Conservation (phyloP, 2,113 vertebrate species). For the Odocoileus hemionus region DNA sequence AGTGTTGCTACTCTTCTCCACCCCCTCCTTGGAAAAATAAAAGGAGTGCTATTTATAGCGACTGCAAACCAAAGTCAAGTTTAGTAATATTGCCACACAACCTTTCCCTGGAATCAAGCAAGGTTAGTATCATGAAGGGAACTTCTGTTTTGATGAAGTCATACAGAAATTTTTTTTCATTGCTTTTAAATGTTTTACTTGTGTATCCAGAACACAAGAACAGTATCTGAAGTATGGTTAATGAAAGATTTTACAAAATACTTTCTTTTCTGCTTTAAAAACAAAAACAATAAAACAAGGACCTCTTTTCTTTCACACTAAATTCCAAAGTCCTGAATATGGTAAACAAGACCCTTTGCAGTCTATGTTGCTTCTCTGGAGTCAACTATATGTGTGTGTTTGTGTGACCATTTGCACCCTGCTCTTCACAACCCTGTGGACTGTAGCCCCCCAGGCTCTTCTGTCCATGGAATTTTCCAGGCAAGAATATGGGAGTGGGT, state of each 20-base stretch:
- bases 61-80: slow-evolving; percentile 29
- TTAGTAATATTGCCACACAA: neutral
- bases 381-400: neutral
- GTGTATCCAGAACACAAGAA: neutral
- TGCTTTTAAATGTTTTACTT: slow-evolving; percentile 6
- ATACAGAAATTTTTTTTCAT: neutral
- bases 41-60: slow-evolving; percentile 14
- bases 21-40: neutral
- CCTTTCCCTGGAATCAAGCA: neutral
- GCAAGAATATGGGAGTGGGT: neutral
- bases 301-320: neutral
- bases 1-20: neutral
- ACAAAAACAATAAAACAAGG: neutral
- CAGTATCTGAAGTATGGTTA: neutral
- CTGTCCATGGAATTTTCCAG: neutral
- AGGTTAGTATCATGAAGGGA: neutral
- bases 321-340: neutral
- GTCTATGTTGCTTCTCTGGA: neutral
- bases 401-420: neutral
- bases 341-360: neutral
- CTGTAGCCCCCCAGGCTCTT: neutral
- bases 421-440: neutral
- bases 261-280: neutral
- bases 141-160: neutral
- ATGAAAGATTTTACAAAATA: neutral